Evolutionary conservation across 2,888 invertebrate species (phyloP).

Genomic region (Drosophila nr. fundita): DNA sequence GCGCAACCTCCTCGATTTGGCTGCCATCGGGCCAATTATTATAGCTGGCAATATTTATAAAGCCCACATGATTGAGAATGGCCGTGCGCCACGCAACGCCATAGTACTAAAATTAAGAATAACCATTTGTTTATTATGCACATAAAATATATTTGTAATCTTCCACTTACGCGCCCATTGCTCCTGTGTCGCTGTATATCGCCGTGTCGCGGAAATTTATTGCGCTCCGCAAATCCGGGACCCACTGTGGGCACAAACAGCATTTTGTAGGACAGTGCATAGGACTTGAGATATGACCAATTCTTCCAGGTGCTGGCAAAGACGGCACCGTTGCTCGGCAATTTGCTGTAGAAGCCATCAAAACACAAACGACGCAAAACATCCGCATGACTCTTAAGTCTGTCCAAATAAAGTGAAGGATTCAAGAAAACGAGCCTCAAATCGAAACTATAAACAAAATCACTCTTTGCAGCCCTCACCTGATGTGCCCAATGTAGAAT

Average conservation of each 20-base stretch:
- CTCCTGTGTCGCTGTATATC: constrained; percentile 84
- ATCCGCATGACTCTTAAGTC: constrained; percentile 85
- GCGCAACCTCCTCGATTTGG: constrained; percentile 88
- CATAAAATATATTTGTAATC: background rate
- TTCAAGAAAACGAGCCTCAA: background rate
- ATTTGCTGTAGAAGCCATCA: constrained; percentile 88
- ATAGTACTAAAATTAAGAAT: constrained; percentile 86
- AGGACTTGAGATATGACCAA: constrained; percentile 86
- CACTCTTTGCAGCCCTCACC: constrained; percentile 60
- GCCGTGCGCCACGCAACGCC: constrained; percentile 88
- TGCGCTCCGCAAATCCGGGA: constrained; percentile 89
- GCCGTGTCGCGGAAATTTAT: constrained; percentile 85
- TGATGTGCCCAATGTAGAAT: constrained; percentile 86
- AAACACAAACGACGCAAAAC: constrained; percentile 86
- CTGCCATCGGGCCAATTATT: constrained; percentile 92
- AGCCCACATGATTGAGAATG: constrained; percentile 86
- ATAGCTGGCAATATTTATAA: constrained; percentile 89
- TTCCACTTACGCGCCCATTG: constrained; percentile 82
- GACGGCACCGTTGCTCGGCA: constrained; percentile 88
- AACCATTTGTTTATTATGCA: background rate
- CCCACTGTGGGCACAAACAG: constrained; percentile 89
- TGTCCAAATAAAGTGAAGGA: constrained; percentile 30
- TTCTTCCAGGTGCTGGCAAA: constrained; percentile 88
- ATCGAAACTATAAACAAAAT: background rate
- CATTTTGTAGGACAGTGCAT: constrained; percentile 87